Percentiles rank a stretch among this genome's conserved stretches.
These are phyloP conservation scores for Diglossa cyanea DNA, from an alignment of 2,797 vertebrate species.

Conservation along the genomic window DNA sequence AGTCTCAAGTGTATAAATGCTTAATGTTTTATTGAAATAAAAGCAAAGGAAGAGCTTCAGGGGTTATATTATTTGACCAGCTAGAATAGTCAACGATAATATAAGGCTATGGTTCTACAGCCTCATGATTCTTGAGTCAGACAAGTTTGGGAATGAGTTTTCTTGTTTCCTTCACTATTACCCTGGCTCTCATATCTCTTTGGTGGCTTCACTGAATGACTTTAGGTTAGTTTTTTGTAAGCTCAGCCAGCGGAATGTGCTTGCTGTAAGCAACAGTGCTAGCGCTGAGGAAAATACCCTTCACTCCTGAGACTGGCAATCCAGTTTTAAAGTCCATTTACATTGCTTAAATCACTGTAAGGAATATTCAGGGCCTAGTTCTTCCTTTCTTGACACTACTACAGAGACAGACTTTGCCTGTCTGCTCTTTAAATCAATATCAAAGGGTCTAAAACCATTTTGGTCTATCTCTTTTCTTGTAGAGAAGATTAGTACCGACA, in stretches of 20 bases:
- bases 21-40: not conserved
- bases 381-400: not conserved
- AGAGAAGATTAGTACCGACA: not conserved
- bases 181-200: not conserved
- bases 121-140: not conserved
- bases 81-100: not conserved
- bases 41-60: not conserved
- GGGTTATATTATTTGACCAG: not conserved
- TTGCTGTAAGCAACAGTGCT: not conserved
- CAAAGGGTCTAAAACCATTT: not conserved
- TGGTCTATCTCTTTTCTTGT: not conserved
- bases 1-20: not conserved
- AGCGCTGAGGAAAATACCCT: not conserved
- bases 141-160: not conserved
- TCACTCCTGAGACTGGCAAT: accelerated
- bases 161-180: not conserved
- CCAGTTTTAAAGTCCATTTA: not conserved
- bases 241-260: not conserved
- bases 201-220: not conserved
- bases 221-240: not conserved
- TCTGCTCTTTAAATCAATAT: not conserved
- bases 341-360: not conserved
- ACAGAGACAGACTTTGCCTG: not conserved
- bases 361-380: not conserved
- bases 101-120: not conserved